Base-by-base conservation (phyloP, 2,113 vertebrate genomes). In the Phoxinus phoxinus region DNA sequence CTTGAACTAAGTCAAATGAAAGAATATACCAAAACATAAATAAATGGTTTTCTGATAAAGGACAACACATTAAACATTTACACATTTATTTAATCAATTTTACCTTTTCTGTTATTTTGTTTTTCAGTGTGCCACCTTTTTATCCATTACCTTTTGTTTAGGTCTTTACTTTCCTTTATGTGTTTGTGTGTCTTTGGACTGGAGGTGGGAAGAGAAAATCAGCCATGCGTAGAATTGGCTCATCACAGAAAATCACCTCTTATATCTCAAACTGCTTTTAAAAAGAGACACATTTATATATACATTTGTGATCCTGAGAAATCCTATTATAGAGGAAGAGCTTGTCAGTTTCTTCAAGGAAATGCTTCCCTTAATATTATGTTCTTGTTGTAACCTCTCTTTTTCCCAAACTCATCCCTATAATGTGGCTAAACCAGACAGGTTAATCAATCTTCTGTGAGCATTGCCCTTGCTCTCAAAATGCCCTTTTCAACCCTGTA, bases 221-320 rank as follows among this genome's bases (percentile, higher is more conserved):
- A 78, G 23, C 21, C 21, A 75, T 78, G 59, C 32, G n/a, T 65
- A 77, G 59, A 85, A 67, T 67, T 75, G 74, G 21, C 30, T 85
- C 74, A 85, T 85, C 61, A 41, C 13, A 1, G 17, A 77, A 67
- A 56, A 21, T 23, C 71, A 46, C 51, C 82, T 69, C 84, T 85
- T 53, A 85, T 67, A 53, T 35, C 84, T 78, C 46, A 78, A 78
- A 51, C 59, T 41, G 84, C 84, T 85, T 78, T 69, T 75, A 44
- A 77, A 63, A 76, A 67, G 17, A 41, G 35, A 84, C 53, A 61
- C 56, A 65, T 77, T 84, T 77, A 84, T 76, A 53, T 21, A 76
- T 74, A 25, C 9, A 59, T 73, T 41, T 58, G 61, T 19, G 30
- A 56, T 67, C 44, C 59, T 78, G 35, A 9, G 51, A 78, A 85